A percentile compares a stretch with the other conserved stretches of the same genome.
phyloP scores from a whole-genome alignment of 1,140 invertebrate species.

The Globodera rostochiensis region DNA sequence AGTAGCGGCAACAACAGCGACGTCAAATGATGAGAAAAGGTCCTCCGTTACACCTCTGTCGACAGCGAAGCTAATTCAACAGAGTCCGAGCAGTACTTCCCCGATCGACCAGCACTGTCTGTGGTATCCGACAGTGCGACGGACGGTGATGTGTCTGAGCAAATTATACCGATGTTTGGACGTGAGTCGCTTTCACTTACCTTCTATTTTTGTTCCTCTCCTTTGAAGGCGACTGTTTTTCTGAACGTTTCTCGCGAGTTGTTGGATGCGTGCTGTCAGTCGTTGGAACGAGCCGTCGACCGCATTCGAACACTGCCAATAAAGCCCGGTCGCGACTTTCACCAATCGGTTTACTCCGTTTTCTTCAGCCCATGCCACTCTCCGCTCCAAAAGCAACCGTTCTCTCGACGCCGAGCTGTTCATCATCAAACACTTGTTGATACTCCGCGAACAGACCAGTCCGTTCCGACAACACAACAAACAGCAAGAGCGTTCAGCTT shows the following conservation, averaged over 20 bases:
- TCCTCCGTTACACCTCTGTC: conserved; percentile 3
- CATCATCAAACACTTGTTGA: conserved; percentile 94
- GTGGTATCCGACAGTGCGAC: conserved; percentile 93
- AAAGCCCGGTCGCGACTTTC: conserved; percentile 6
- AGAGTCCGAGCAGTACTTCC: conserved; percentile 68
- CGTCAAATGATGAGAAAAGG: background rate
- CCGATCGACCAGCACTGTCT: conserved; percentile 96
- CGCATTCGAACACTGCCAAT: conserved; percentile 65
- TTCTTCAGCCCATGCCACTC: conserved; percentile 15
- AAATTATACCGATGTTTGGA: conserved; percentile 93
- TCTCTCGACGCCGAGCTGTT: conserved; percentile 91
- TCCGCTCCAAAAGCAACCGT: conserved; percentile 37
- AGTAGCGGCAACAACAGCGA: background rate
- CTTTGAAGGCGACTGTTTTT: conserved; percentile 79
- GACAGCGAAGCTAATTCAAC: background rate
- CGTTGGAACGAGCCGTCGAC: conserved; percentile 77
- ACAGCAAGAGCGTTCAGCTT: conserved; percentile 5
- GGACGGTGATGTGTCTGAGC: conserved; percentile 90
- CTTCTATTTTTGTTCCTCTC: background rate
- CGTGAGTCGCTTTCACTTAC: conserved; percentile 66
- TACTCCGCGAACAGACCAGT: conserved; percentile 93
- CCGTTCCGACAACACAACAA: conserved; percentile 77
- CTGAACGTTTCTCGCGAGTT: conserved; percentile 94
- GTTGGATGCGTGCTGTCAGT: conserved; percentile 85
- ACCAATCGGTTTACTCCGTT: background rate